These are phyloP conservation scores for Aricia artaxerxes DNA, from an alignment of 2,888 invertebrate genomes.

Conservation along the genomic window DNA sequence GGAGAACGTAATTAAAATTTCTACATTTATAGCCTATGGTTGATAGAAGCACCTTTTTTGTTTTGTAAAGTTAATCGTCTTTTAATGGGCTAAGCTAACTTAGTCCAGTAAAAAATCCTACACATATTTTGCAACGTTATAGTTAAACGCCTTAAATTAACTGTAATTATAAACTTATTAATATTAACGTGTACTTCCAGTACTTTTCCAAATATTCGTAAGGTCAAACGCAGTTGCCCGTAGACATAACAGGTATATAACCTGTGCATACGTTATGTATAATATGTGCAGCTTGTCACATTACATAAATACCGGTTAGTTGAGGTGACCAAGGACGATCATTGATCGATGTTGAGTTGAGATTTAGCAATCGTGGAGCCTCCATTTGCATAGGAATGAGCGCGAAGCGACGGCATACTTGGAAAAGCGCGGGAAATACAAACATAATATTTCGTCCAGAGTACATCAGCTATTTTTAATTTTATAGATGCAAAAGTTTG, in stretches of 20 bases:
- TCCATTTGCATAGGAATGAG: background rate
- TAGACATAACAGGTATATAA: background rate
- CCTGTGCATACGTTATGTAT: background rate
- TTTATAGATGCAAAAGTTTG: background rate
- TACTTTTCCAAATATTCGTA: slow-evolving; percentile 1
- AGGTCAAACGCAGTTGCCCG: background rate
- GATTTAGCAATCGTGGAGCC: background rate
- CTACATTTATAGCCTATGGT: background rate
- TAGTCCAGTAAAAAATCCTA: background rate
- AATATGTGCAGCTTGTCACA: slow-evolving; percentile 2
- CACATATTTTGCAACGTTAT: no score
- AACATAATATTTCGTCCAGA: background rate
- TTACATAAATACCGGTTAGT: slow-evolving; percentile 12
- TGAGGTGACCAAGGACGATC: background rate
- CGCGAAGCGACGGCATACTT: background rate
- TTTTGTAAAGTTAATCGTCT: background rate
- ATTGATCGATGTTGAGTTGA: background rate
- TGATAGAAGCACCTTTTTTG: background rate
- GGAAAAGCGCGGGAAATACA: background rate
- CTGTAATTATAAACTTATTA: background rate
- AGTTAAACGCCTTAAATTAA: background rate
- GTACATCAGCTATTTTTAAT: no score
- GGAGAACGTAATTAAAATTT: background rate
- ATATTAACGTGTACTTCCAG: background rate
- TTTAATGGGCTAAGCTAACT: background rate